phyloP scores from a whole-genome alignment of 2,113 vertebrate species.

The Dunckerocampus dactyliophorus region DNA sequence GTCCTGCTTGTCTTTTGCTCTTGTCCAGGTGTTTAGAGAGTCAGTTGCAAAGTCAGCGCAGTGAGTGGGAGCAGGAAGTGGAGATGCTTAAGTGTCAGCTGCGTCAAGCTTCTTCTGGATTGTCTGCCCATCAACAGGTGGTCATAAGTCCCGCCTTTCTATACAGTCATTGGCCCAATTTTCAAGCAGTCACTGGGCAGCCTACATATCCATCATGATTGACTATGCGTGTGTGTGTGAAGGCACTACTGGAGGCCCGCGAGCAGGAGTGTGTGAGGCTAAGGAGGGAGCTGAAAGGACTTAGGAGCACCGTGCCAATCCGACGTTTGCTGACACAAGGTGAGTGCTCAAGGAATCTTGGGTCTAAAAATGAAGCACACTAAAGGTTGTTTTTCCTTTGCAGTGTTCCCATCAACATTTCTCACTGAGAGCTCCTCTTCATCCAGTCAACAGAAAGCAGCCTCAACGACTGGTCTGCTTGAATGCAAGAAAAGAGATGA shows the following conservation, averaged over 20 bases:
- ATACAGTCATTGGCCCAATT: neutral
- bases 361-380: neutral
- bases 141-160: neutral
- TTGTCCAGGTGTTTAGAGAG: slow-evolving; percentile 69
- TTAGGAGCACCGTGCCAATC: slow-evolving; percentile 57
- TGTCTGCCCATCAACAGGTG: slow-evolving; percentile 55
- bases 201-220: neutral
- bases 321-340: slow-evolving; percentile 59
- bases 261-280: slow-evolving; percentile 65
- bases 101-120: slow-evolving; percentile 13
- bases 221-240: slow-evolving; percentile 11
- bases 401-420: slow-evolving; percentile 23
- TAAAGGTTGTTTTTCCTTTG: slow-evolving; percentile 1
- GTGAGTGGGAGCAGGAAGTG: slow-evolving; percentile 63
- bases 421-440: slow-evolving; percentile 18
- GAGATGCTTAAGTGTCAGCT: slow-evolving; percentile 48
- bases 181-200: no score
- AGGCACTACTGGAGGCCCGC: slow-evolving; percentile 69
- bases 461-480: slow-evolving; percentile 62
- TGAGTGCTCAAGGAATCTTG: slow-evolving; percentile 1
- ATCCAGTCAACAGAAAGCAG: neutral
- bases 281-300: slow-evolving; percentile 67
- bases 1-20: neutral
- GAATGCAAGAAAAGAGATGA: slow-evolving; percentile 74
- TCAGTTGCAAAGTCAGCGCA: slow-evolving; percentile 66